phyloP scores from a whole-genome alignment of 2,113 vertebrate genomes.

The Enhydra lutris region DNA sequence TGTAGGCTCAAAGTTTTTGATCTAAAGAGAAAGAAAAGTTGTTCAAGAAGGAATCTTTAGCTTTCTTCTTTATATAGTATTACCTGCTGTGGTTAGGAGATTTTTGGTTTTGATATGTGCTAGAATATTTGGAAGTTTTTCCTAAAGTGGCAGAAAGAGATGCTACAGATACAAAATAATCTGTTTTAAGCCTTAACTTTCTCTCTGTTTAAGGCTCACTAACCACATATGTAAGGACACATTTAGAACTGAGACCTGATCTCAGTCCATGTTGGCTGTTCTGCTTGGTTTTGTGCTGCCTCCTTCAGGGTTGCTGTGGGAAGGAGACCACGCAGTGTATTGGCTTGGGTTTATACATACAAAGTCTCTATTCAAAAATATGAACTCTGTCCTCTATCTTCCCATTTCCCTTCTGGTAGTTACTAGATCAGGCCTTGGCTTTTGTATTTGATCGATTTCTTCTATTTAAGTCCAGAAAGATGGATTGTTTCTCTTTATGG shows the following conservation, averaged over 20 bases:
- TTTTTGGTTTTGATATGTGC: conserved; percentile 49
- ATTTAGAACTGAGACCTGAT: not conserved
- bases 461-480: not conserved
- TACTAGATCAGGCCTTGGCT: not conserved
- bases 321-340: not conserved
- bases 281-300: not conserved
- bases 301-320: not conserved
- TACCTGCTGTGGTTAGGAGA: conserved; percentile 35
- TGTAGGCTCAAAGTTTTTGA: conserved; percentile 47
- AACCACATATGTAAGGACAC: not conserved
- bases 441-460: conserved; percentile 35
- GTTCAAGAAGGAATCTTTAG: conserved; percentile 19
- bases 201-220: not conserved
- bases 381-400: not conserved
- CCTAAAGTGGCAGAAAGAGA: not conserved
- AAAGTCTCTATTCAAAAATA: not conserved
- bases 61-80: conserved; percentile 49
- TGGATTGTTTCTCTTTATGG: not conserved
- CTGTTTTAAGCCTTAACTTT: conserved; percentile 15
- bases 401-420: not conserved
- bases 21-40: conserved; percentile 26
- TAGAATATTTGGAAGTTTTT: conserved; percentile 34
- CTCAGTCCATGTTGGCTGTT: not conserved
- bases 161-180: not conserved
- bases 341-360: not conserved